Percentiles rank a stretch among this genome's conserved stretches.
Conservation (phyloP, 2,797 vertebrate genomes). For the Pipistrellus pipistrellus region DNA sequence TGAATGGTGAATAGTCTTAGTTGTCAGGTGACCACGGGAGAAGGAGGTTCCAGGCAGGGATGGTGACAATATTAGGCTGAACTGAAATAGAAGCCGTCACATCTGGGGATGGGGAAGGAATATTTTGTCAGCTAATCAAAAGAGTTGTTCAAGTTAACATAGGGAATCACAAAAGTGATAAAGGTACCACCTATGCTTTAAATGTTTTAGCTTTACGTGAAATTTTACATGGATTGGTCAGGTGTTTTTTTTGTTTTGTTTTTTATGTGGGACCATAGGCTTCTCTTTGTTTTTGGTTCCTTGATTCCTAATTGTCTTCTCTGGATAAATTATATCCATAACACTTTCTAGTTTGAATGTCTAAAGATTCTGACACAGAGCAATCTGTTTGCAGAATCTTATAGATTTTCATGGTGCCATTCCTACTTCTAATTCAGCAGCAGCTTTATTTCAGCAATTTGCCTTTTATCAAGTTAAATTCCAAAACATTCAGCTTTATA, state of each 20-base stretch:
- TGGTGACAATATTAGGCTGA: background rate
- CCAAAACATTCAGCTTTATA: background rate
- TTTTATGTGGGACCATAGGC: background rate
- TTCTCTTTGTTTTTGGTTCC: conserved; percentile 22
- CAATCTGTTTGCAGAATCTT: background rate
- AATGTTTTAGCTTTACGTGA: background rate
- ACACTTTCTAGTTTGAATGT: background rate
- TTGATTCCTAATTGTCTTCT: background rate
- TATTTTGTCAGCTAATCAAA: background rate
- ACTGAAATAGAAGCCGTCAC: background rate
- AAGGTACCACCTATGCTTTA: background rate
- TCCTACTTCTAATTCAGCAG: background rate
- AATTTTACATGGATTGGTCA: background rate
- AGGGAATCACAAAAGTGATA: background rate
- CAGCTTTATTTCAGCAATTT: conserved; percentile 11
- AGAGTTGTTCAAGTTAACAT: background rate
- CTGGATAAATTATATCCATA: background rate
- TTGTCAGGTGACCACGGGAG: background rate
- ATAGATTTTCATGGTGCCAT: background rate
- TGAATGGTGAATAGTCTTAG: background rate
- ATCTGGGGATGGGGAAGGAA: background rate
- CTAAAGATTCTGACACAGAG: background rate
- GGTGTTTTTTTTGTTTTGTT: background rate
- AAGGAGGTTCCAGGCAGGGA: background rate
- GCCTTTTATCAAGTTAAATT: conserved; percentile 13